Evolutionary conservation across 2,113 vertebrate species (phyloP).

Genomic region (Dinomys branickii): DNA sequence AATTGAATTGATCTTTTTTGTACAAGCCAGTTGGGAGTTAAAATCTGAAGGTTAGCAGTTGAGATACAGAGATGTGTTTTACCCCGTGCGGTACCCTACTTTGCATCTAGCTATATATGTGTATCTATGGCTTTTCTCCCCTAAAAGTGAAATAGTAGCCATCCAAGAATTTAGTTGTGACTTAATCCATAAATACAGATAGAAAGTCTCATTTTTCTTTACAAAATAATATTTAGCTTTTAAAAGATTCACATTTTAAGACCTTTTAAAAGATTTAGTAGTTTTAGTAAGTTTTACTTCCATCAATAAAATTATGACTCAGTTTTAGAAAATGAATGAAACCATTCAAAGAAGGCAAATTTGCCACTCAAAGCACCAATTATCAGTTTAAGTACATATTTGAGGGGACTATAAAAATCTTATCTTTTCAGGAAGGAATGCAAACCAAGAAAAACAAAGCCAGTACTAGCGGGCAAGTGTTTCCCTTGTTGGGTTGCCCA

Average conservation of each 20-base stretch:
- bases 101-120: background rate
- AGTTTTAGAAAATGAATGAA: constrained; percentile 20
- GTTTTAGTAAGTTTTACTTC: background rate
- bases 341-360: background rate
- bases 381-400: background rate
- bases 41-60: background rate
- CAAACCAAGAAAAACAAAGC: constrained; percentile 53
- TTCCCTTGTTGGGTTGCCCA: constrained; percentile 16
- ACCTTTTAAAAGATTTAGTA: background rate
- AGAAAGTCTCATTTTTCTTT: background rate
- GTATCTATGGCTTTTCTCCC: background rate
- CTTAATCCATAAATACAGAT: background rate
- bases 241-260: background rate
- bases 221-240: background rate
- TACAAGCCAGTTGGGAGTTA: background rate
- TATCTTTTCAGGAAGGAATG: background rate
- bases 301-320: background rate
- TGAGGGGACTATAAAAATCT: background rate
- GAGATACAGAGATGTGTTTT: constrained; percentile 12
- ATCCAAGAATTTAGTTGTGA: background rate
- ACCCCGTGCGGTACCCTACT: background rate
- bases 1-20: background rate
- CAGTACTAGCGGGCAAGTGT: background rate
- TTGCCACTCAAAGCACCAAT: background rate
- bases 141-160: background rate